A percentile compares a stretch with the other conserved stretches of the same genome.
Conservation (phyloP, 2,888 invertebrate species). For the Meloe dianella region DNA sequence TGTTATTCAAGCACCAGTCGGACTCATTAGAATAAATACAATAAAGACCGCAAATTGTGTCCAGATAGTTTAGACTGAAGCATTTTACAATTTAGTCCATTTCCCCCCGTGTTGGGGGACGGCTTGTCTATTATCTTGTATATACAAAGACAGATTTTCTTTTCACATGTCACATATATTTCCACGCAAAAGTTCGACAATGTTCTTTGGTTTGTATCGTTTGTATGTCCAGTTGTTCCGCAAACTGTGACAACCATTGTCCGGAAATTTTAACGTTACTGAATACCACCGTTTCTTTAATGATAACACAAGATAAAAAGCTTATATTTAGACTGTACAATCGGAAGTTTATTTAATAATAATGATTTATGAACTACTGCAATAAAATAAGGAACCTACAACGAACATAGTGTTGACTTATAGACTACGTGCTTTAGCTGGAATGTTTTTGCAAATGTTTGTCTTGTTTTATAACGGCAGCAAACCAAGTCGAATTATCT, state of each 20-base stretch:
- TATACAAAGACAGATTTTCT: not conserved
- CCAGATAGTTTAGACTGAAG: constrained; percentile 4
- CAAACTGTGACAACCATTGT: constrained; percentile 33
- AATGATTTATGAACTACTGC: not conserved
- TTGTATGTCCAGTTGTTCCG: constrained; percentile 23
- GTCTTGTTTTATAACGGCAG: not conserved
- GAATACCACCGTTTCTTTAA: not conserved
- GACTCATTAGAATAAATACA: not conserved
- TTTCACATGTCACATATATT: not conserved
- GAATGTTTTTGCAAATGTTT: not conserved
- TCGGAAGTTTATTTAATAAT: not conserved
- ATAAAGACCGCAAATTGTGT: not conserved
- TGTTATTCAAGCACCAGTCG: not conserved
- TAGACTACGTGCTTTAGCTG: not conserved
- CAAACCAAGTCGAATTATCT: not conserved
- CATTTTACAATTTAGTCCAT: not conserved
- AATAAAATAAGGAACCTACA: not conserved
- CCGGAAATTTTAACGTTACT: constrained; percentile 30
- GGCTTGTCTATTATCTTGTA: not conserved
- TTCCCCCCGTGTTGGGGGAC: not conserved
- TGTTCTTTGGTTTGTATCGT: too few species aligned
- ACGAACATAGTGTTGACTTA: not conserved
- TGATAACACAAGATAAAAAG: not conserved
- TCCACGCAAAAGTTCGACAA: not conserved
- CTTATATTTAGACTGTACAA: not conserved